Base-by-base conservation (phyloP, 2,888 invertebrate genomes). In the Periphyllus acericola region DNA sequence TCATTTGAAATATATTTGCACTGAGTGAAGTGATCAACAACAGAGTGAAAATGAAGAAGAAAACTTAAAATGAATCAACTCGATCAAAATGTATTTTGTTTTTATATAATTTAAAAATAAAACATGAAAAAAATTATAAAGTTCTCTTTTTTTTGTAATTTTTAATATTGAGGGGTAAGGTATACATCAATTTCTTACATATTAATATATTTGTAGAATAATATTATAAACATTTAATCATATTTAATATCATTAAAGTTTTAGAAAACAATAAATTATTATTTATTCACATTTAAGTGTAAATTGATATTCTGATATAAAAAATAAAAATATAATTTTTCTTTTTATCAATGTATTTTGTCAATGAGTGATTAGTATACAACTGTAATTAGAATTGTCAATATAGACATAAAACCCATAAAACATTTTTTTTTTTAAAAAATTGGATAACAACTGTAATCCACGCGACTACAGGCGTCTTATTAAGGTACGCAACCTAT, bases 291-390 rank as follows among this genome's bases (percentile, higher is more conserved):
- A 68, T 68, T 68, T 68, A 29, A 68, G 29, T 52, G 14, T 76
- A 29, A 76, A 76, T 76, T 52, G n/a, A 52, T 76, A 76, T 52
- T 29, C n/a, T 76, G n/a, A 46, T 14, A 29, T 76, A 32, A 71
- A 29, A 71, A 82, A 82, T 46, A 21, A 21, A 32, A 82, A 81
- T 68, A 17, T 19, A 17, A 81, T 19, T 68, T 71, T 71, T 46
- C 21, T 71, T 71, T 82, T 71, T 82, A 82, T 82, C 68, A 81
- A 40, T 68, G 9, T 29, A 81, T n/a, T 81, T 81, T 81, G 1
- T 82, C 82, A 29, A 71, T 82, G 11, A n/a, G n/a, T n/a, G n/a
- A n/a, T n/a, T n/a, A n/a, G n/a, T n/a, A n/a, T n/a, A n/a, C n/a
- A n/a, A n/a, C n/a, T n/a, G n/a, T n/a, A n/a, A n/a, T n/a, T n/a